Percentiles rank a stretch among this genome's conserved stretches.
phyloP scores from a whole-genome alignment of 2,888 invertebrate genomes.

The Stenichneumon culpator region DNA sequence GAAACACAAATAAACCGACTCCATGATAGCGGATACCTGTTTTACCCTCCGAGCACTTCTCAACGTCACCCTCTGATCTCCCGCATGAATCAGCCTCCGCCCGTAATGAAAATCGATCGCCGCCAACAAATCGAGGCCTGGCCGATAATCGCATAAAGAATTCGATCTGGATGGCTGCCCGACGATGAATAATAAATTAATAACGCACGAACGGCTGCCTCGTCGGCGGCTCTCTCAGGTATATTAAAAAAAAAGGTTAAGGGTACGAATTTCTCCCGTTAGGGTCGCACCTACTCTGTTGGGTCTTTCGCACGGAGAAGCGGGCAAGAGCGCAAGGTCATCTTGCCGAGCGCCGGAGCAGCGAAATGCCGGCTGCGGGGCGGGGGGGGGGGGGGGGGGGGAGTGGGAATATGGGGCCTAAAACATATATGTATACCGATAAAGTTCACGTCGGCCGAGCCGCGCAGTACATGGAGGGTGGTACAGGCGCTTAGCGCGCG shows the following conservation, averaged over 20 bases:
- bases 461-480: background rate
- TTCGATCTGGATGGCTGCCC: slow-evolving; percentile 23
- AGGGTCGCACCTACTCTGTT: background rate
- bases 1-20: background rate
- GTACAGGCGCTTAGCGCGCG: slow-evolving; percentile 16
- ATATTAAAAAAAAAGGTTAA: slow-evolving; percentile 64
- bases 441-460: slow-evolving; percentile 1
- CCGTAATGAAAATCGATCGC: background rate
- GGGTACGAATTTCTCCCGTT: slow-evolving; percentile 40
- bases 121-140: background rate
- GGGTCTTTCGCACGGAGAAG: background rate
- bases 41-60: background rate
- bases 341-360: background rate
- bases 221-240: slow-evolving; percentile 30
- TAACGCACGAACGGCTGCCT: slow-evolving; percentile 40
- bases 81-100: background rate
- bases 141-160: slow-evolving; percentile 29
- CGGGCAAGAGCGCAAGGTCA: slow-evolving; percentile 4
- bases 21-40: background rate
- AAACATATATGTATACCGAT: background rate
- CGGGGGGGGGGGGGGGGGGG: background rate
- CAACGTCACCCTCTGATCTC: background rate
- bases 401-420: background rate
- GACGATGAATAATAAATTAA: slow-evolving; percentile 46
- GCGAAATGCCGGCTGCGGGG: background rate